A percentile compares a stretch with the other conserved stretches of the same genome.
Evolutionary conservation across 1,140 invertebrate species (phyloP).

Genomic region (Procambarus clarkii): DNA sequence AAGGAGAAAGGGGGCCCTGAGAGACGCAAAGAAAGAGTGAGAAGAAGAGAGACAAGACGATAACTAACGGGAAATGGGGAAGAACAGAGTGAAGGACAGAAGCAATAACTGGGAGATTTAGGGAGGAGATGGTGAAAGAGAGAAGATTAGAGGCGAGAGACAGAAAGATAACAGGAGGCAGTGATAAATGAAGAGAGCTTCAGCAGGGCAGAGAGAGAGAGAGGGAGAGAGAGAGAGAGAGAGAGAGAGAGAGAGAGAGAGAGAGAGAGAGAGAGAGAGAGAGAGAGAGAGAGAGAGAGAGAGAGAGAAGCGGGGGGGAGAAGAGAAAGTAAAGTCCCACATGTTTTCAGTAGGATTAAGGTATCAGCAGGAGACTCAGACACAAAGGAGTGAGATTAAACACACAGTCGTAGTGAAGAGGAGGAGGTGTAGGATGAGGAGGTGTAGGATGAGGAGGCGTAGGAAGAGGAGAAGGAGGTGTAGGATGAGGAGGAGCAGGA

Average conservation of each 20-base stretch:
- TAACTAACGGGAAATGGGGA: not conserved
- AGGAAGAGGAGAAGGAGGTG: no score
- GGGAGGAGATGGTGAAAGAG: not conserved
- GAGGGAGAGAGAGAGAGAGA: not conserved
- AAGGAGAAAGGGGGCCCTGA: not conserved
- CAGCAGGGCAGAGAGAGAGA: no score
- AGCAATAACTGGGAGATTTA: not conserved
- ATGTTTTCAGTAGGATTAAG: not conserved
- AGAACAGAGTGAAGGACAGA: not conserved
- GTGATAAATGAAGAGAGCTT: no score
- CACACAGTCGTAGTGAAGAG: not conserved
- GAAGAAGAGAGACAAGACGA: not conserved
- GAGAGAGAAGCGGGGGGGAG: no score
- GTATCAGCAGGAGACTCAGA: not conserved
- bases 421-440: no score
- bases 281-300: no score
- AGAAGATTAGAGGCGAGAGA: not conserved
- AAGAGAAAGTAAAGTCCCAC: no score
- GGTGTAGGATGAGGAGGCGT: no score
- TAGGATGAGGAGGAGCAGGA: no score
- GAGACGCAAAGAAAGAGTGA: not conserved
- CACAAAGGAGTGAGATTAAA: not conserved
- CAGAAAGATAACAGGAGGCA: no score
- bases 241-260: constrained; percentile 39
- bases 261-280: not conserved